Conservation (phyloP, 2,113 vertebrate genomes). For the Ailuropoda melanoleuca region DNA sequence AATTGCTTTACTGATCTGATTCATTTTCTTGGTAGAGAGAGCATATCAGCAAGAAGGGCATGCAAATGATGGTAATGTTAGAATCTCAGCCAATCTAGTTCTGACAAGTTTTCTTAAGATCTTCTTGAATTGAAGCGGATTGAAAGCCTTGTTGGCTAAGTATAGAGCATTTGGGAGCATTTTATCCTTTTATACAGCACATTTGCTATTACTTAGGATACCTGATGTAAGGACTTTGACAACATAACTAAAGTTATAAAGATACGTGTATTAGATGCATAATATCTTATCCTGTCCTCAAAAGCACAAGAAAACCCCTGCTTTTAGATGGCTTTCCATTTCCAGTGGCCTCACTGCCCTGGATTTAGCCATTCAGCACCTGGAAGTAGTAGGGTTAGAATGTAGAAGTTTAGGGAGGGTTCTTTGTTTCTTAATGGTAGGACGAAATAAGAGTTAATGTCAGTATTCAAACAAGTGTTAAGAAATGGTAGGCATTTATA, state of each 20-base stretch:
- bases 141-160: conserved; percentile 39
- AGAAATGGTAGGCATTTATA: neutral
- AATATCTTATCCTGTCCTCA: neutral
- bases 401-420: neutral
- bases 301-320: neutral
- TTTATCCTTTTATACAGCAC: neutral
- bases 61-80: neutral
- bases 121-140: conserved; percentile 24
- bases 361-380: neutral
- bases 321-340: neutral
- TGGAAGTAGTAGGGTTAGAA: neutral
- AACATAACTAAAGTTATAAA: conserved; percentile 1
- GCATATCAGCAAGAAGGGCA: neutral
- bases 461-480: neutral
- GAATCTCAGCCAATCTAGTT: neutral
- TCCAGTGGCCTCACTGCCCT: neutral
- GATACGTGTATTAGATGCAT: neutral
- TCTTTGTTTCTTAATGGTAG: neutral
- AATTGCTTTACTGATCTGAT: conserved; percentile 42
- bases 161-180: neutral
- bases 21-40: conserved; percentile 27
- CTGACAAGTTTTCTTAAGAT: neutral
- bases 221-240: neutral
- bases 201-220: neutral
- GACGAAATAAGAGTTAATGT: neutral